Evolutionary conservation across 2,888 invertebrate species (phyloP).

Genomic region (Eristalinus sepulchralis): DNA sequence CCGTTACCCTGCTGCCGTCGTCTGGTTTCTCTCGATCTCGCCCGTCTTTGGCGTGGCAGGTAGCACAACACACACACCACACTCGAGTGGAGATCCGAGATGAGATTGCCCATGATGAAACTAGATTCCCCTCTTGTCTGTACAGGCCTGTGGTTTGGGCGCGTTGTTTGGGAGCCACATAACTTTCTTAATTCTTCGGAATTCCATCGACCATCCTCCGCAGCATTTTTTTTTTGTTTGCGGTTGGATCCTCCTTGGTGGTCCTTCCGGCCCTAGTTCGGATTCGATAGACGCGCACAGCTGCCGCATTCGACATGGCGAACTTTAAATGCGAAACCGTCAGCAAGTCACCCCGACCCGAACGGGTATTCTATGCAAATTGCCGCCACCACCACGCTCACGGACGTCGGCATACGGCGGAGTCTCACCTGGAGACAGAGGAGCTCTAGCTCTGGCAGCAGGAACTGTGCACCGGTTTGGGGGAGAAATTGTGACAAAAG

Average conservation of each 20-base stretch:
- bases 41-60: not conserved
- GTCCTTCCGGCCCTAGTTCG: conserved; percentile 26
- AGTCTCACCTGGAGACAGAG: not conserved
- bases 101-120: conserved; percentile 45
- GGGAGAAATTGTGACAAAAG: conserved; percentile 54
- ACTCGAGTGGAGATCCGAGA: conserved; percentile 13
- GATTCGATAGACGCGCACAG: not conserved
- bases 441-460: not conserved
- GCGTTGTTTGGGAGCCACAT: conserved; percentile 12
- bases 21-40: not conserved
- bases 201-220: conserved; percentile 14
- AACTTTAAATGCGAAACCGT: conserved; percentile 51
- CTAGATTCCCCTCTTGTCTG: conserved; percentile 32
- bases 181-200: conserved; percentile 52
- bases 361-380: conserved; percentile 66
- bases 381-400: conserved; percentile 6
- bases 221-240: conserved; percentile 34
- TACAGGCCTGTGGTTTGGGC: conserved; percentile 1
- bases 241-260: conserved; percentile 36
- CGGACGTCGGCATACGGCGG: not conserved
- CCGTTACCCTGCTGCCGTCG: conserved; percentile 15
- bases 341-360: conserved; percentile 9
- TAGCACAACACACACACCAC: not conserved
- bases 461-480: conserved; percentile 23
- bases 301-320: conserved; percentile 2